phyloP scores from a whole-genome alignment of 2,888 invertebrate species.

The Ptychoptera albimana region DNA sequence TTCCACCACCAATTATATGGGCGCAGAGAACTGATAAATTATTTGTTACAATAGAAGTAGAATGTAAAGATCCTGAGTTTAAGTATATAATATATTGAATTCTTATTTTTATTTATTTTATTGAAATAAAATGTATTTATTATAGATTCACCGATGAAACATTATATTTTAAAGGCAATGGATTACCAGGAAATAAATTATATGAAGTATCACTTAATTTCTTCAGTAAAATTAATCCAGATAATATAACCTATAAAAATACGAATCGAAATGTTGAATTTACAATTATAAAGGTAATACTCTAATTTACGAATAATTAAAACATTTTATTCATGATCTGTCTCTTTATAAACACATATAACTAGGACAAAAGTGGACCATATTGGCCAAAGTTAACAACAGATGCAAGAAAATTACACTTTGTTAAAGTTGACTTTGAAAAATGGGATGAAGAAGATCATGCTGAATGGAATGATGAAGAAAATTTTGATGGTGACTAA shows the following conservation, averaged over 20 bases:
- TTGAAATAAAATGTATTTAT: slow-evolving; percentile 1
- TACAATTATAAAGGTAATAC: slow-evolving; percentile 42
- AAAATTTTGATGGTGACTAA: background rate
- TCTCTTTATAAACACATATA: slow-evolving; percentile 5
- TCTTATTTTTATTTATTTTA: background rate
- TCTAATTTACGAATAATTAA: slow-evolving; percentile 7
- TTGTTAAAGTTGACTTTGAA: slow-evolving; percentile 94
- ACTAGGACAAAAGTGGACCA: slow-evolving; percentile 45
- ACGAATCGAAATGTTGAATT: slow-evolving; percentile 62
- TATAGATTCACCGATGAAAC: slow-evolving; percentile 49
- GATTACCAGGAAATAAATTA: slow-evolving; percentile 65
- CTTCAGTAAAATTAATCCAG: slow-evolving; percentile 65
- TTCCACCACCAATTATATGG: slow-evolving; percentile 81
- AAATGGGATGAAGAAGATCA: slow-evolving; percentile 94
- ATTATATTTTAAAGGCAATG: slow-evolving; percentile 71
- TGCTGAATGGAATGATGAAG: background rate
- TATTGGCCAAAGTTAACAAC: slow-evolving; percentile 83
- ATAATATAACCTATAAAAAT: slow-evolving; percentile 54
- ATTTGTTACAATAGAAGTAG: slow-evolving; percentile 79
- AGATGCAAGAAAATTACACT: slow-evolving; percentile 80
- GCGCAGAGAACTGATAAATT: slow-evolving; percentile 74
- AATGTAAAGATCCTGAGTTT: slow-evolving; percentile 72
- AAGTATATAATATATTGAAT: slow-evolving; percentile 47
- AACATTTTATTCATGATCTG: background rate
- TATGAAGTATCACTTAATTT: slow-evolving; percentile 82